Percentiles rank a stretch among this genome's conserved stretches.
Conservation (phyloP, 2,888 invertebrate species). For the Matsumyia berberina region DNA sequence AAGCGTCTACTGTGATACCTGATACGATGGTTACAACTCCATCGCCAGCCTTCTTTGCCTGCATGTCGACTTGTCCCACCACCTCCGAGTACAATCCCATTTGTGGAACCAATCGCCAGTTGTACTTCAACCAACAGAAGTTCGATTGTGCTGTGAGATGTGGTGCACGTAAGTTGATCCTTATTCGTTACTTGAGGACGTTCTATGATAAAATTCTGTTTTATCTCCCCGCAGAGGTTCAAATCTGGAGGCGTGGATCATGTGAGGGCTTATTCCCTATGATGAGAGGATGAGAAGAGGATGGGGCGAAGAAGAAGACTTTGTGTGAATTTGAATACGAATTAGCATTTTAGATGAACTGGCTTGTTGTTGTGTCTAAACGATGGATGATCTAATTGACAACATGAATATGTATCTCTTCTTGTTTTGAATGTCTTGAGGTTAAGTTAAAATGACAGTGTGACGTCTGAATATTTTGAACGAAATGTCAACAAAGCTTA, state of each 20-base stretch:
- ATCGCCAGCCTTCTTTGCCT: conserved; percentile 79
- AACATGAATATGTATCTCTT: background rate
- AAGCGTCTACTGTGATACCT: conserved; percentile 74
- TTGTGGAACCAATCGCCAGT: conserved; percentile 81
- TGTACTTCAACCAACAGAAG: conserved; percentile 82
- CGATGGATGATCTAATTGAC: conserved; percentile 11
- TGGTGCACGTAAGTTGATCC: conserved; percentile 81
- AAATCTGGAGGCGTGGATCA: conserved; percentile 81
- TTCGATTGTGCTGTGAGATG: conserved; percentile 82
- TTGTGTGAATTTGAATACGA: conserved; percentile 5
- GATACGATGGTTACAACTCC: conserved; percentile 78
- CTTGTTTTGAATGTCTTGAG: background rate
- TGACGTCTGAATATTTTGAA: background rate
- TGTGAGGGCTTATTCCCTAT: conserved; percentile 81
- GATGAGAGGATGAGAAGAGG: conserved; percentile 78
- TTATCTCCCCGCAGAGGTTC: conserved; percentile 78
- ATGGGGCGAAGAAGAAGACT: background rate
- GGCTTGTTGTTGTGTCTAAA: background rate
- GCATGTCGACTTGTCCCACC: conserved; percentile 81
- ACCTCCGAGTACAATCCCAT: conserved; percentile 83
- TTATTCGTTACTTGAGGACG: background rate
- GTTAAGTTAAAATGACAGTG: background rate
- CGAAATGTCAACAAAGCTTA: background rate
- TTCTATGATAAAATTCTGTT: background rate
- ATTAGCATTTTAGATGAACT: conserved; percentile 37